Percentiles rank a stretch among this genome's conserved stretches.
These are phyloP conservation scores for Vireo griseus DNA, from an alignment of 2,797 vertebrate genomes.

Conservation along the genomic window DNA sequence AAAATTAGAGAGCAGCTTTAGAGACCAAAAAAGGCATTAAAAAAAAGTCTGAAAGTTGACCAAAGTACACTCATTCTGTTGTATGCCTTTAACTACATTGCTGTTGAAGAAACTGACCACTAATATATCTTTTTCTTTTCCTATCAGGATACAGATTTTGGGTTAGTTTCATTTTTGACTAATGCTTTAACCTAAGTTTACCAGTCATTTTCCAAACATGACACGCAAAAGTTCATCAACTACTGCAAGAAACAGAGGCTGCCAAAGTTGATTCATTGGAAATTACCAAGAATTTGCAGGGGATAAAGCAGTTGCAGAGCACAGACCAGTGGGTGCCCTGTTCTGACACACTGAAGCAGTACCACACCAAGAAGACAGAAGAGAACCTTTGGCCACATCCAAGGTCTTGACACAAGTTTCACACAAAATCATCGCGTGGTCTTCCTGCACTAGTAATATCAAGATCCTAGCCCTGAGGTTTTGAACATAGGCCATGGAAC, in stretches of 20 bases:
- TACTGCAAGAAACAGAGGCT: neutral
- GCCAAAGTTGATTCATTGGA: neutral
- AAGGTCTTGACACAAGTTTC: neutral
- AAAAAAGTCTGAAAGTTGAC: neutral
- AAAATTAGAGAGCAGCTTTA: neutral
- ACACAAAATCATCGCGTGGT: neutral
- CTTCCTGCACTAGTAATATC: neutral
- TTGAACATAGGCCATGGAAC: neutral
- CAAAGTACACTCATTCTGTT: neutral
- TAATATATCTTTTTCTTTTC: neutral
- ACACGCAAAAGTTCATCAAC: neutral
- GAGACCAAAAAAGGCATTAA: neutral
- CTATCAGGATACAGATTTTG: neutral
- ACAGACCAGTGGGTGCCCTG: rapidly evolving
- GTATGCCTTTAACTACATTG: neutral
- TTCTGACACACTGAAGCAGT: neutral
- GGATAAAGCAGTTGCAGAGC: neutral
- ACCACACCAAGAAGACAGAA: neutral
- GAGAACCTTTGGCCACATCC: neutral
- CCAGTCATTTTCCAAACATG: neutral
- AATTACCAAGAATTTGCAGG: neutral
- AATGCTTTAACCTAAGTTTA: neutral
- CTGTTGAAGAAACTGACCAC: neutral
- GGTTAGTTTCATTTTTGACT: neutral
- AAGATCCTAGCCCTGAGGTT: neutral